Percentiles rank a stretch among this genome's conserved stretches.
Evolutionary conservation across 2,797 vertebrate species (phyloP).

Genomic region (Melanotaenia parkinsoni): DNA sequence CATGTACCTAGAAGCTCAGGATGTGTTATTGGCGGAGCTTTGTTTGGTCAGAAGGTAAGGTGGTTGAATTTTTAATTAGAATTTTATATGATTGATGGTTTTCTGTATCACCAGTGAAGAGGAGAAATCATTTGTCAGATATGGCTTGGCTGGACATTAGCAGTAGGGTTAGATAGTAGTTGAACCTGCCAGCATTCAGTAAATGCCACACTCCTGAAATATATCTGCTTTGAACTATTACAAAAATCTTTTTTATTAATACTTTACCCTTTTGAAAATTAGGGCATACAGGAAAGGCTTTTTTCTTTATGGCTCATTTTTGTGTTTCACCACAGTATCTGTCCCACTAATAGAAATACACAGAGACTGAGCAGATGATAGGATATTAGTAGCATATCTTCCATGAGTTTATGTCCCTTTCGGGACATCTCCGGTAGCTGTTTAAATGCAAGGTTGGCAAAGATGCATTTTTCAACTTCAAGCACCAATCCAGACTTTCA

Average conservation of each 20-base stretch:
- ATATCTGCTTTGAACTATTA: not conserved
- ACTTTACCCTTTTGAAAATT: constrained; percentile 39
- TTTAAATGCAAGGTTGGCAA: constrained; percentile 51
- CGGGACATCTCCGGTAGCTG: constrained; percentile 59
- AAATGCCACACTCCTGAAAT: not conserved
- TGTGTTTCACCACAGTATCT: constrained; percentile 49
- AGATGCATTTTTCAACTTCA: constrained; percentile 45
- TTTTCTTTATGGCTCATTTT: constrained; percentile 52
- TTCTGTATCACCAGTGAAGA: not conserved
- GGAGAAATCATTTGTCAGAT: not conserved
- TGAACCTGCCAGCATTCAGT: not conserved
- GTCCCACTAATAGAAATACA: constrained; percentile 63
- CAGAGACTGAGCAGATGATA: constrained; percentile 70
- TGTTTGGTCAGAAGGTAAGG: not conserved
- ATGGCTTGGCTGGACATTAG: not conserved
- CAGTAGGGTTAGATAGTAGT: not conserved
- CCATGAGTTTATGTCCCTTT: constrained; percentile 66
- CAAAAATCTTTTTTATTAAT: constrained; percentile 32
- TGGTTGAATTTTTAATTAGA: too few relatives aligned
- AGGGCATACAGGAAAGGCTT: constrained; percentile 13
- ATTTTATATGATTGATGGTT: not conserved
- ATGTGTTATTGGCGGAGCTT: not conserved
- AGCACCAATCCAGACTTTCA: constrained; percentile 41
- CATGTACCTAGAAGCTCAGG: not conserved
- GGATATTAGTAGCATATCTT: constrained; percentile 68